Percentiles rank a stretch among this genome's conserved stretches.
These are phyloP conservation scores for Aporophyla nigra DNA, from an alignment of 2,888 invertebrate genomes.

Conservation along the genomic window DNA sequence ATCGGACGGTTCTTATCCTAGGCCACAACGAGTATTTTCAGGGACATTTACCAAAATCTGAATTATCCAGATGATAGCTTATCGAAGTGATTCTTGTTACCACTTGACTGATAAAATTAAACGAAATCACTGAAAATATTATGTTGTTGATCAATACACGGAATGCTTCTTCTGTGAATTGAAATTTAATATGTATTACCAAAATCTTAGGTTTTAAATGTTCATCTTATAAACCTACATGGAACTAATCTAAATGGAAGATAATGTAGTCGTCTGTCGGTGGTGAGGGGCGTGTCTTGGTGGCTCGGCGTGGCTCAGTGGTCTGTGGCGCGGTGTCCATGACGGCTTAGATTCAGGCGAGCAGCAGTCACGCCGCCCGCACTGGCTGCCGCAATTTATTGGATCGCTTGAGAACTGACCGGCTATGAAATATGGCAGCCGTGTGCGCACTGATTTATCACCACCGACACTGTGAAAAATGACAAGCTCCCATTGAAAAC, in stretches of 20 bases:
- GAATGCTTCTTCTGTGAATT: too few relatives aligned
- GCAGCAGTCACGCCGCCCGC: slow-evolving; percentile 55
- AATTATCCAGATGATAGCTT: neutral
- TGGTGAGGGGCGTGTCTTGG: neutral
- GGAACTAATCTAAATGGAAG: slow-evolving; percentile 5
- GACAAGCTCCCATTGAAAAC: slow-evolving; percentile 59
- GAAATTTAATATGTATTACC: neutral
- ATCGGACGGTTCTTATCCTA: slow-evolving; percentile 4
- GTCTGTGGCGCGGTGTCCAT: slow-evolving; percentile 41
- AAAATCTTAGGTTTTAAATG: neutral
- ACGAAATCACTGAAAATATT: neutral
- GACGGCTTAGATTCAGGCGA: slow-evolving; percentile 56
- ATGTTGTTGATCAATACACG: neutral
- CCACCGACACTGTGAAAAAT: slow-evolving; percentile 71
- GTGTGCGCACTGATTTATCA: slow-evolving; percentile 75
- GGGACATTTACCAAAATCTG: slow-evolving; percentile 22
- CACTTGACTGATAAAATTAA: slow-evolving; percentile 3
- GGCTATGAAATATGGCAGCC: slow-evolving; percentile 73
- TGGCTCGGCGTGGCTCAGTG: neutral
- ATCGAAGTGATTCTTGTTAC: slow-evolving; percentile 4
- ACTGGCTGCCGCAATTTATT: slow-evolving; percentile 71
- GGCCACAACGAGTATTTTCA: slow-evolving; percentile 5
- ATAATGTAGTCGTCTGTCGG: neutral
- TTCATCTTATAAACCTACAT: neutral
- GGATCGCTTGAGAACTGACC: slow-evolving; percentile 72